Evolutionary conservation across 2,888 invertebrate genomes (phyloP), one percentile per base, ranked within the genome.

Genomic region (Noctua fimbriata): DNA sequence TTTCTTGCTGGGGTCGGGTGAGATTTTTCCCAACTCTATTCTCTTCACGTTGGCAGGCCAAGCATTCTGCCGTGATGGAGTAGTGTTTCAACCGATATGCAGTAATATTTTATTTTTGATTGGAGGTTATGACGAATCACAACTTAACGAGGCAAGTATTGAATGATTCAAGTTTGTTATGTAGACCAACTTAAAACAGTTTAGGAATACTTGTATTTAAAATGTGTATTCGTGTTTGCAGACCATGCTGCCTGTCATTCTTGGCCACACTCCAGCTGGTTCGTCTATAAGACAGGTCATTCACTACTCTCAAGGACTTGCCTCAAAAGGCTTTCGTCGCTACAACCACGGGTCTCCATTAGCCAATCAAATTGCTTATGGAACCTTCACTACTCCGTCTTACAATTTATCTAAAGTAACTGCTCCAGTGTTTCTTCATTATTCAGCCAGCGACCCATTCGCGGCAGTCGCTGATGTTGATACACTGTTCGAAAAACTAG

Each of bases 261-360:
- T 98, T 28, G 97, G 97, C 0, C 98, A 98, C 87, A 94, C 97
- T 0, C 98, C 98, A 0, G 98, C 98, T 2, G 98, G 98, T 4
- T 96, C 98, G 0, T 97, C 98, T 0, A 97, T 97, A 1, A 97
- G 97, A 89, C 98, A 98, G 92, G 92, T 98, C 21, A 95, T 97
- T 9, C 98, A 98, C 93, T 98, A 97, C 90, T 97, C 96, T 0
- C 98, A 98, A 94, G 96, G 97, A 32, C 97, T 97, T 28, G 89
- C 93, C 16, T 97, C 96, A 0, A 96, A 95, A 1, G 88, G 93
- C 3, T 97, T 97, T 91, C 94, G 97, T 21, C 97, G 97, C 81
- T 98, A 97, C 89, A 97, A 98, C 90, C 95, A 97, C 81, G 98
- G 98, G 18, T 90, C 83, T 44, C 82, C 91, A 83, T 41, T 94